Percentiles rank a stretch among this genome's conserved stretches.
These are phyloP conservation scores for Lochmaea capreae DNA, from an alignment of 2,888 invertebrate genomes.

Conservation along the genomic window DNA sequence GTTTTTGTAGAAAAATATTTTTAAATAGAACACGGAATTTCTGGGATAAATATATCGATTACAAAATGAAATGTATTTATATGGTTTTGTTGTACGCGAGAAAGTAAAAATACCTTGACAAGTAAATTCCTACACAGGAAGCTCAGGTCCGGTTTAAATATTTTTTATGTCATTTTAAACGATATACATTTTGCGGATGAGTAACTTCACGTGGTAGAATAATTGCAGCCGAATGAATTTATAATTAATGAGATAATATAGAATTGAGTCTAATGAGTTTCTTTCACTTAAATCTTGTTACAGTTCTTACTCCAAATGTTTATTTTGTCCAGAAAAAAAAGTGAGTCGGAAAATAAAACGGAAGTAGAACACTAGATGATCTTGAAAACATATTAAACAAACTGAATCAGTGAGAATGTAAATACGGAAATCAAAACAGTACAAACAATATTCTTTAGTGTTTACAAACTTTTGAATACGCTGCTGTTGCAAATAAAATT, in stretches of 20 bases:
- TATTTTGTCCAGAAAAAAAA: too few species aligned
- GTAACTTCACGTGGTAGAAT: background rate
- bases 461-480: background rate
- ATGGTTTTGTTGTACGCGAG: slow-evolving; percentile 3
- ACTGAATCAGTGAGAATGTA: too few species aligned
- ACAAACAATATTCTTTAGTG: too few species aligned
- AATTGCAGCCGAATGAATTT: background rate
- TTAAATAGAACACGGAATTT: background rate
- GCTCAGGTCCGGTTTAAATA: slow-evolving; percentile 3
- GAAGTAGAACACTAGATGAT: too few species aligned
- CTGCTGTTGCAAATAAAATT: background rate
- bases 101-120: slow-evolving; percentile 15
- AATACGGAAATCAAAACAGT: too few species aligned
- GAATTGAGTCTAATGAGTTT: background rate
- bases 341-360: too few species aligned
- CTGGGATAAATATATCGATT: slow-evolving; percentile 1
- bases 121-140: slow-evolving; percentile 5
- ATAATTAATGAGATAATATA: background rate
- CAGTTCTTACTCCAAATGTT: too few species aligned
- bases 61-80: slow-evolving; percentile 5
- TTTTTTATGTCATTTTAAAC: background rate
- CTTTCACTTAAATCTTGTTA: background rate
- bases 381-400: too few species aligned
- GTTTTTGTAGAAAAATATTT: background rate
- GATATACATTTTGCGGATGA: background rate